Conservation (phyloP, 1,140 invertebrate species). For the Bombus waltoni region DNA sequence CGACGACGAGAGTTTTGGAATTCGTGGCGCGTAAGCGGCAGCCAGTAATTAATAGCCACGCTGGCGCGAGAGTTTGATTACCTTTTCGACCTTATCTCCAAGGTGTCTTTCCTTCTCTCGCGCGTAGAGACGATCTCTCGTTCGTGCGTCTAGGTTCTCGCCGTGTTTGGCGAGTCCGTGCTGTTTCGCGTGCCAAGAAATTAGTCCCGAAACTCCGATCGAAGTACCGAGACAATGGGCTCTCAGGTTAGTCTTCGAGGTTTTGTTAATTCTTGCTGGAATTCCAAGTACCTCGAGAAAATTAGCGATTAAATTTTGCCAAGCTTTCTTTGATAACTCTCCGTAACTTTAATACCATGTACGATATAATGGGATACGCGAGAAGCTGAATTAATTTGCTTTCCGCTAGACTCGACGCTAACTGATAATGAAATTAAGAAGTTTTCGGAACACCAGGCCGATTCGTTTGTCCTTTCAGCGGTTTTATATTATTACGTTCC, state of each 20-base stretch:
- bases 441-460: too few species aligned
- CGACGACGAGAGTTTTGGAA: slow-evolving; percentile 57
- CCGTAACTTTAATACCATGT: too few species aligned
- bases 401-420: too few species aligned
- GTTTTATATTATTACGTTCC: too few species aligned
- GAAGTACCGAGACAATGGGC: slow-evolving; percentile 61
- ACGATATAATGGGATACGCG: too few species aligned
- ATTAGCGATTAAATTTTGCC: slow-evolving; percentile 6
- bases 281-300: slow-evolving; percentile 43
- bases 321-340: too few species aligned
- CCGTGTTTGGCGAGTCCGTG: background rate
- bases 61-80: slow-evolving; percentile 67
- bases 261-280: slow-evolving; percentile 66
- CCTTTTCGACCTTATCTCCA: slow-evolving; percentile 69
- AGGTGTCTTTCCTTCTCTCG: slow-evolving; percentile 18
- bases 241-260: slow-evolving; percentile 29
- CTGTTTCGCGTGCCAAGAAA: slow-evolving; percentile 64
- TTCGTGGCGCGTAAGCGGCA: slow-evolving; percentile 63
- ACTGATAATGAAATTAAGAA: too few species aligned
- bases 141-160: background rate
- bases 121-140: background rate
- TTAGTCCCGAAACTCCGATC: slow-evolving; percentile 66
- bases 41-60: slow-evolving; percentile 68
- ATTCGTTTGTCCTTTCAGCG: too few species aligned
- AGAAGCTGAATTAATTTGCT: too few species aligned